These are phyloP conservation scores for Neomorphus geoffroyi DNA, from an alignment of 2,797 vertebrate species.

Conservation along the genomic window DNA sequence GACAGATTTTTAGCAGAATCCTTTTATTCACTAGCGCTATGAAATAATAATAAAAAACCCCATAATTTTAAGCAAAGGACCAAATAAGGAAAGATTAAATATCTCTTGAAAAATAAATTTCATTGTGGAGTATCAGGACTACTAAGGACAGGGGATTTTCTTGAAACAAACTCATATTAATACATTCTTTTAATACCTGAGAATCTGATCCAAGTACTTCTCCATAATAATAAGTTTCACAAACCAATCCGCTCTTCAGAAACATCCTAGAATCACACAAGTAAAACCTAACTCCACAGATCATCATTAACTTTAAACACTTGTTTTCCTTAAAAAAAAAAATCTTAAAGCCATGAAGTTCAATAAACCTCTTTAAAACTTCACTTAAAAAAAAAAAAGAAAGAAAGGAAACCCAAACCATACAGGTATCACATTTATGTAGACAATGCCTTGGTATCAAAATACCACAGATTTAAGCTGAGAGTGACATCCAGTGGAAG, in stretches of 20 bases:
- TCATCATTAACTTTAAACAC: not conserved
- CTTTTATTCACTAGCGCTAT: not conserved
- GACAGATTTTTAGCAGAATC: not conserved
- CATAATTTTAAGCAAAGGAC: not conserved
- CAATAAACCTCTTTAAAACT: not conserved
- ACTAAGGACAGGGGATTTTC: not conserved
- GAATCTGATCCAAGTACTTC: not conserved
- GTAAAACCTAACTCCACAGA: not conserved
- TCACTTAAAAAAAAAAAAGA: not conserved
- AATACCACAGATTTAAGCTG: not conserved
- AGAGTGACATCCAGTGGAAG: constrained; percentile 71
- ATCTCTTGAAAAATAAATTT: not conserved
- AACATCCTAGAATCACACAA: not conserved
- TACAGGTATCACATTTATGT: not conserved
- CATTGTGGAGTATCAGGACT: not conserved
- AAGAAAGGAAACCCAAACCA: not conserved
- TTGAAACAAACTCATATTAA: not conserved
- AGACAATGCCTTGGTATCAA: not conserved
- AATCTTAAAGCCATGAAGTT: not conserved
- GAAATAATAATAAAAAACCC: too few relatives aligned
- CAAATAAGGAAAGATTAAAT: not conserved
- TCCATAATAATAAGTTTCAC: not conserved
- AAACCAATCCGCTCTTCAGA: not conserved
- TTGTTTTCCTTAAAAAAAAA: not conserved
- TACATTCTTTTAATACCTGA: not conserved